Evolutionary conservation across 1,140 invertebrate genomes (phyloP), one percentile per base, ranked within the genome.

Genomic region (Drusus annulatus): DNA sequence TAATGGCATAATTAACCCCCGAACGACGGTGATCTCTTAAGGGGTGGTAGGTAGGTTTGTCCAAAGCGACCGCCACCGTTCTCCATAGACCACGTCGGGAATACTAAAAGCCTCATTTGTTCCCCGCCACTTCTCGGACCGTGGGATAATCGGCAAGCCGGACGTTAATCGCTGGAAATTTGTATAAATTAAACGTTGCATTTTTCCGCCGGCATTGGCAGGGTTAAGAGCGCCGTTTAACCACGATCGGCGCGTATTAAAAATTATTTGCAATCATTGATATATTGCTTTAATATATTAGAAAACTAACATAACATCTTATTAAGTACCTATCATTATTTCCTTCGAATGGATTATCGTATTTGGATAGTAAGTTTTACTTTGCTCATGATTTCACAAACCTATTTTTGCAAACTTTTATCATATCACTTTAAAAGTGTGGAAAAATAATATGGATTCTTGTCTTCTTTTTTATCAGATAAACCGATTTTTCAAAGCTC

Each of bases 81-180:
- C 31, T 15, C 77, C 80, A 81, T 81, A 81, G 45, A 36, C 77
- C 80, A 81, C 80, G 69, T 15, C 80, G 56, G 51, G 80, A 79
- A 81, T 81, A 81, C 73, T 81, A 81, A 81, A 21, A 51, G 80
- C 76, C 77, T 81, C 80, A 81, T 81, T 45, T 81, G 52, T 36
- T 51, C 31, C 13, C 25, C 78, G 6, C 56, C 50, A 28, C 65
- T 21, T 6, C 25, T 54, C 80, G 76, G 62, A 80, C 62, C 79
- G 81, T 82, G 81, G 81, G 81, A 82, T 81, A 81, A 81, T 81
- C 50, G 78, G 50, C 65, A 19, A 16, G 74, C 36, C 16, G 56
- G 36, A 54, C 73, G 52, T 17, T 82, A 82, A 82, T 82, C 79
- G 78, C 23, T 82, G 58, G 62, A 82, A 77, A 80, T 82, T 82